Conservation (phyloP, 2,888 invertebrate species). For the Tribolium freemani region DNA sequence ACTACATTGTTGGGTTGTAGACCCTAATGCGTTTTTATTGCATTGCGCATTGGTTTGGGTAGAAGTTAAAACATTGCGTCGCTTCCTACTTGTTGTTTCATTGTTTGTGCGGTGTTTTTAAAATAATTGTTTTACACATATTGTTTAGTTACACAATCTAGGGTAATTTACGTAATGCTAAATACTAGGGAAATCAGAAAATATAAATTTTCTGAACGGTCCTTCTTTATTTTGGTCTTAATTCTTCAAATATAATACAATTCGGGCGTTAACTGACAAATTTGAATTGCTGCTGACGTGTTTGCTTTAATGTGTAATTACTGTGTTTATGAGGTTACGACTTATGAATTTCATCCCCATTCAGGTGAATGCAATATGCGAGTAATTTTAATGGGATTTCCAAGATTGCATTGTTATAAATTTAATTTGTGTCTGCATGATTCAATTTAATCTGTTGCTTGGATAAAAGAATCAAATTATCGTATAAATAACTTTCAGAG, state of each 20-base stretch:
- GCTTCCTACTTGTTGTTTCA: conserved; percentile 9
- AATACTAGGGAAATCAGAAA: too few relatives aligned
- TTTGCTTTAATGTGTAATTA: not conserved
- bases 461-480: not conserved
- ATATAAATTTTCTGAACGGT: too few relatives aligned
- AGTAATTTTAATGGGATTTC: conserved; percentile 9
- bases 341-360: conserved; percentile 5
- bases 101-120: too few relatives aligned
- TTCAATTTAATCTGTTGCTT: not conserved
- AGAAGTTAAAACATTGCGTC: conserved; percentile 24
- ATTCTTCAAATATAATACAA: too few relatives aligned
- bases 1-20: conserved; percentile 1
- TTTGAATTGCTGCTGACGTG: not conserved
- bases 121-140: not conserved
- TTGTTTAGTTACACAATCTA: too few relatives aligned
- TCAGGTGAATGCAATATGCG: conserved; percentile 2
- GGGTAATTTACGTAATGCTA: too few relatives aligned
- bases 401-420: not conserved
- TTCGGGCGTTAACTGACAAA: too few relatives aligned
- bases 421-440: not conserved
- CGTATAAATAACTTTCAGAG: not conserved
- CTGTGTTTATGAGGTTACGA: not conserved
- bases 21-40: conserved; percentile 33
- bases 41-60: conserved; percentile 2
- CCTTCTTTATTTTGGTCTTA: too few relatives aligned